Evolutionary conservation across 2,113 vertebrate genomes (phyloP), one percentile per base, ranked within the genome.

Genomic region (Oncorhynchus kisutch): DNA sequence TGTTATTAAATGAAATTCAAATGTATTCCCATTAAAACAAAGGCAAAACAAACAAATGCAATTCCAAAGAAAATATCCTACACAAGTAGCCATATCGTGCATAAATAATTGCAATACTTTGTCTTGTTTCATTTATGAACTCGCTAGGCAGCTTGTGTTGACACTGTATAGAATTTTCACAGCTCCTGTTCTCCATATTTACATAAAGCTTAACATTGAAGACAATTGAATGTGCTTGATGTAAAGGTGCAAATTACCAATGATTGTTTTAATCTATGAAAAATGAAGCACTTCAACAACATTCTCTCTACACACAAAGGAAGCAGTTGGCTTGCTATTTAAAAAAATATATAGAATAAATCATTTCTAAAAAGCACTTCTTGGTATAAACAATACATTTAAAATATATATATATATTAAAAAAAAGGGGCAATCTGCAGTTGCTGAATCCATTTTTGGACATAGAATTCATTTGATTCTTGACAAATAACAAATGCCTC

Each of bases 151-250:
- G 29, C 59, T 14, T 18, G 31, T n/a, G 27, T 34, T 45, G 67
- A 68, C 67, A 13, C 65, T 27, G 16, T 29, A 29, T 39, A 68
- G 29, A 39, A 39, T 39, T 31, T 51, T 84, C 83, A 88, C 85
- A 86, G 80, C 85, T 54, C 27, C 27, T 9, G 16, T 48, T 78
- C 66, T 73, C 72, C 76, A 45, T 45, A 68, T 68, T 39, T 68
- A 80, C 69, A 60, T 65, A 22, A 65, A 75, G 45, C 68, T 80
- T 48, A 75, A 70, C 18, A 34, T 13, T 22, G 67, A 78, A 65
- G 39, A 45, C 39, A 45, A 45, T 11, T 9, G 0, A 45, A 45
- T 45, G 39, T 45, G 39, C 9, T 45, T 45, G 11, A 11, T 45
- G 39, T 45, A 9, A 45, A 12, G 39, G 39, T 3, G 39, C 9